phyloP scores from a whole-genome alignment of 2,113 vertebrate genomes.

The Lethenteron camtschaticum region DNA sequence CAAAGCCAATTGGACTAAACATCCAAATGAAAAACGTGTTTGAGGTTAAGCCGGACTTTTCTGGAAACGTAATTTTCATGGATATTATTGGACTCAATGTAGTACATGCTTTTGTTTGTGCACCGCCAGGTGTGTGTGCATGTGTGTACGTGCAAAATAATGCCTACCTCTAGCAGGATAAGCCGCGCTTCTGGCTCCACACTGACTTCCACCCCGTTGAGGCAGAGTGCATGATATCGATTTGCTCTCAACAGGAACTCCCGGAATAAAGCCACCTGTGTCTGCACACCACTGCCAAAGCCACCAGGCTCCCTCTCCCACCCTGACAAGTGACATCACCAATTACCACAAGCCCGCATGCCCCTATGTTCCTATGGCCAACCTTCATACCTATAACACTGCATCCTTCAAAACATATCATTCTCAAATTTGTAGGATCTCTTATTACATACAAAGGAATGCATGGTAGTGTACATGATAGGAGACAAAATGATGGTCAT shows the following conservation, averaged over 20 bases:
- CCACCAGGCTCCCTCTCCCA: constrained; percentile 30
- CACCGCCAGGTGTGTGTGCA: no score
- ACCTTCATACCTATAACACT: neutral
- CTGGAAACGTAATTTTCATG: no score
- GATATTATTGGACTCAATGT: no score
- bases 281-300: constrained; percentile 23
- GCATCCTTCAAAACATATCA: neutral
- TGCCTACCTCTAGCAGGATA: constrained; percentile 64
- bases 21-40: no score
- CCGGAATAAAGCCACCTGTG: constrained; percentile 46
- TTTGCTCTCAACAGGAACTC: constrained; percentile 74
- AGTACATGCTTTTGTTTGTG: no score
- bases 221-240: constrained; percentile 54
- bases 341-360: neutral
- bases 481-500: no score
- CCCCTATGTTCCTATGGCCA: neutral
- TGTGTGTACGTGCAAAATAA: no score
- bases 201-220: constrained; percentile 41
- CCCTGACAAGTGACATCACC: neutral
- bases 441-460: constrained; percentile 11
- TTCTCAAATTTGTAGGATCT: neutral
- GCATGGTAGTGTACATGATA: neutral
- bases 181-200: constrained; percentile 33
- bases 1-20: no score
- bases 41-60: no score